A percentile compares a stretch with the other conserved stretches of the same genome.
These are phyloP conservation scores for Siniperca chuatsi DNA, from an alignment of 2,113 vertebrate species.

Conservation along the genomic window DNA sequence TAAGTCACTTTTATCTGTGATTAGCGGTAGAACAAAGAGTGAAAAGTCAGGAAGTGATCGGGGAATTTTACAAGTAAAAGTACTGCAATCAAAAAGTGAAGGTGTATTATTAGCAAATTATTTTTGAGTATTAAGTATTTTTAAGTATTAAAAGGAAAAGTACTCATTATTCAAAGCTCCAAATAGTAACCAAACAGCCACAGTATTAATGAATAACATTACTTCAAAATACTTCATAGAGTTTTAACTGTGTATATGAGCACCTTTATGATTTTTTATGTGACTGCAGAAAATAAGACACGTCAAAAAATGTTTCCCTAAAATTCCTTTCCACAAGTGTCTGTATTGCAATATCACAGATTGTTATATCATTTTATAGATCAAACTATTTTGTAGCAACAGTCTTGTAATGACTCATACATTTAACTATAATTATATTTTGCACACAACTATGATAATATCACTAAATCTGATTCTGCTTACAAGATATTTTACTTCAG, in stretches of 20 bases:
- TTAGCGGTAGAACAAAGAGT: background rate
- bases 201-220: background rate
- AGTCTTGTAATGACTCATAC: background rate
- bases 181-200: background rate
- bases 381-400: background rate
- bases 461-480: background rate
- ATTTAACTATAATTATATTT: background rate
- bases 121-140: background rate
- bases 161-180: background rate
- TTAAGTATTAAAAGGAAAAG: background rate
- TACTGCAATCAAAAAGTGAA: background rate
- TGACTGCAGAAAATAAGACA: background rate
- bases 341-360: background rate
- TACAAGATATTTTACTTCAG: background rate
- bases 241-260: background rate
- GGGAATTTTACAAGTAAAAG: background rate
- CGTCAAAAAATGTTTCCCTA: too few relatives aligned
- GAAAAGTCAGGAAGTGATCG: background rate
- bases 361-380: background rate
- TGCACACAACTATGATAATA: background rate
- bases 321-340: background rate
- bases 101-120: background rate
- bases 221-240: background rate
- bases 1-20: slow-evolving; percentile 41
- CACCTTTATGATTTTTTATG: background rate